These are phyloP conservation scores for Subacronicta megacephala DNA, from an alignment of 2,888 invertebrate species.

Conservation along the genomic window DNA sequence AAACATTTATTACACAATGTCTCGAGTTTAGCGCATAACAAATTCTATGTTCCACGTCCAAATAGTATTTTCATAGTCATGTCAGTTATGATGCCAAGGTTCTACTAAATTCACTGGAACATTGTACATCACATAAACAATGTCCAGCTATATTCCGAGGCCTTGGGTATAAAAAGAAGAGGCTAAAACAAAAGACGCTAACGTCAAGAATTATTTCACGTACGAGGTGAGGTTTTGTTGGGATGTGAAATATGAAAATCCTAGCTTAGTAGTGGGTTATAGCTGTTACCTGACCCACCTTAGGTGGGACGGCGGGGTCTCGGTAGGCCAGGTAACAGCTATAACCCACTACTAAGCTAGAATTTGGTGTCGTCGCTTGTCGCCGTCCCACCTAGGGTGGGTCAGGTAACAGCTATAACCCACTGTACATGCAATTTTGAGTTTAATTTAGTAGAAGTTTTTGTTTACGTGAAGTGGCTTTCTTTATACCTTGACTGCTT, in stretches of 20 bases:
- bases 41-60: constrained; percentile 13
- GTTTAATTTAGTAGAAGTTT: too few relatives aligned
- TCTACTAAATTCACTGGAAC: constrained; percentile 18
- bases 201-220: constrained; percentile 25
- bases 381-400: too few relatives aligned
- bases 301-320: too few relatives aligned
- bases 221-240: constrained; percentile 12
- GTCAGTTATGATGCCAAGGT: constrained; percentile 44
- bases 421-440: too few relatives aligned
- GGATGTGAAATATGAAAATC: neutral
- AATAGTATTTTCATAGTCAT: constrained; percentile 36
- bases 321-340: too few relatives aligned
- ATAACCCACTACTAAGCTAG: too few relatives aligned
- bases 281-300: too few relatives aligned
- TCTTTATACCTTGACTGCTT: too few relatives aligned
- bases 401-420: too few relatives aligned
- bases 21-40: constrained; percentile 12
- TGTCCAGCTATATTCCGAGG: constrained; percentile 20
- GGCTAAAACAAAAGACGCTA: constrained; percentile 20
- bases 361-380: too few relatives aligned
- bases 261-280: neutral
- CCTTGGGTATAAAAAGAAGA: constrained; percentile 41
- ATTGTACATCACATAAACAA: constrained; percentile 28
- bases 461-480: too few relatives aligned
- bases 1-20: constrained; percentile 13